Conservation (phyloP, 2,113 vertebrate genomes). For the Chunga burmeisteri region DNA sequence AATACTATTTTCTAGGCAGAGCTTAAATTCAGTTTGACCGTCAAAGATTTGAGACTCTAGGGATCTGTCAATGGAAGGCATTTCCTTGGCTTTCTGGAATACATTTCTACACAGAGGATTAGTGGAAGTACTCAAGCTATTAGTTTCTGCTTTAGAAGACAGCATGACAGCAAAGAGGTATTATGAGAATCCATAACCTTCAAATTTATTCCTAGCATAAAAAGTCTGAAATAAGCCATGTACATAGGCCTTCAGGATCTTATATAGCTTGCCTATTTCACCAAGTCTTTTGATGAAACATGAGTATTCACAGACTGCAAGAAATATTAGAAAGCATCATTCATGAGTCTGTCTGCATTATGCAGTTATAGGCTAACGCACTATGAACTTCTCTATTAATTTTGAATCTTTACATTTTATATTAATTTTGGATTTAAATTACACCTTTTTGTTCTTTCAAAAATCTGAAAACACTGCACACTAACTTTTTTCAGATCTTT, state of each 20-base stretch:
- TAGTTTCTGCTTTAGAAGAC: neutral
- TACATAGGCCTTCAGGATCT: neutral
- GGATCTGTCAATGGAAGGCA: neutral
- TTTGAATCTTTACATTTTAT: neutral
- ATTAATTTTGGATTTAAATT: neutral
- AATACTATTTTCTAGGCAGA: neutral
- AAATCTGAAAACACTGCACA: neutral
- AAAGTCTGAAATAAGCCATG: neutral
- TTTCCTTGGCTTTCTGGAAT: neutral
- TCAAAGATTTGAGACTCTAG: neutral
- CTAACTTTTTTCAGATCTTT: neutral
- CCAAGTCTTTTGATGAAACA: neutral
- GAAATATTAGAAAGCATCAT: neutral
- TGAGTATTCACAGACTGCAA: neutral
- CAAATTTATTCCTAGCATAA: neutral
- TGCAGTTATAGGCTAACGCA: neutral
- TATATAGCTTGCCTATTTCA: neutral
- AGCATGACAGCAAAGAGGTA: neutral
- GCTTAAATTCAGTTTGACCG: neutral
- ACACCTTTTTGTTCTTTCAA: neutral
- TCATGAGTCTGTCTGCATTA: neutral
- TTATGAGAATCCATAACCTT: neutral
- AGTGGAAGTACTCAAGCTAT: neutral
- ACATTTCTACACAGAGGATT: neutral
- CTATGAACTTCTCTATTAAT: neutral